Evolutionary conservation across 35 echinoderm and acorn worm genomes (phyloP), one percentile per base, ranked within the genome.

Genomic region (Apostichopus californicus): DNA sequence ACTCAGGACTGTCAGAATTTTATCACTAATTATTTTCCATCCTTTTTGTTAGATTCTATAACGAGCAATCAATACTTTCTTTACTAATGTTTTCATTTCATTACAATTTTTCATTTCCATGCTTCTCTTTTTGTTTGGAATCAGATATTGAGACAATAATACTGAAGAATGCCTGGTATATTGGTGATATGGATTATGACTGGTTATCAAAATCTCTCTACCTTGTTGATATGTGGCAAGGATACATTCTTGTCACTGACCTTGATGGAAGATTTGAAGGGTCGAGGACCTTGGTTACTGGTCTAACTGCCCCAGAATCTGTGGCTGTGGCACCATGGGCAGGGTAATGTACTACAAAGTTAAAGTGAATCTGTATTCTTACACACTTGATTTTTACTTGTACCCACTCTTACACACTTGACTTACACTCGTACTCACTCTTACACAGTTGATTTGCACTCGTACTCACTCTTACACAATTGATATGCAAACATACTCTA

Each of bases 131-230:
- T 58, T 85, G 17, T 20, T 18, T 60, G 1, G 3, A 23, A 6
- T 85, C 10, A 58, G 81, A n/a, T 54, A 54, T 23, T 5, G 14
- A 1, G 56, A 83, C 6, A 10, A 8, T 83, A 85, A 25, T 6
- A 15, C 54, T 9, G 15, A 59, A 22, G 21, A 85, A 56, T 58
- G 17, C 21, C 55, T 58, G 58, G 15, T 58, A 20, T 11, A 21
- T 59, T 15, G 5, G 7, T 14, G 81, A 55, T 8, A 56, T 85
- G 81, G 80, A 79, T 24, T 92, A 91, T 92, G 95, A 96, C 87
- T 93, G 92, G 95, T 54, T 93, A 65, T 87, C 92, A 10, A 72
- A 92, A 11, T 92, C 90, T 52, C 22, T 96, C 0, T 96, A 93
- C 59, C 88, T 72, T 60, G 52, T 23, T 10, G 95, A 96, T 87